Evolutionary conservation across 1,140 invertebrate genomes (phyloP).

Genomic region (Hyles vespertilio): DNA sequence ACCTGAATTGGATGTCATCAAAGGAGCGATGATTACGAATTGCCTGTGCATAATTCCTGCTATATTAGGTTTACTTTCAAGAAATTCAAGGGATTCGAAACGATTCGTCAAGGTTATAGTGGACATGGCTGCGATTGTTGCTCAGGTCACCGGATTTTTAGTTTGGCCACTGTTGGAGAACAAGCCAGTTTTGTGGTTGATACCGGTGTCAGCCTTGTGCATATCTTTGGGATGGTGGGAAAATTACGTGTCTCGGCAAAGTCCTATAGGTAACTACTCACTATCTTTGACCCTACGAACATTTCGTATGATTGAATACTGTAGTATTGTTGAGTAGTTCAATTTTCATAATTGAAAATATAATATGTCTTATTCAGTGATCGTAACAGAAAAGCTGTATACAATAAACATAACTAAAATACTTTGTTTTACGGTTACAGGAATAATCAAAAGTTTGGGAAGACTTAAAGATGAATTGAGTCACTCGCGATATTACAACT

Average conservation of each 20-base stretch:
- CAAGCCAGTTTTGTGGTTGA: constrained; percentile 85
- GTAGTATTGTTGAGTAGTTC: too few species aligned
- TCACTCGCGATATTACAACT: constrained; percentile 89
- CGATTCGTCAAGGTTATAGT: constrained; percentile 87
- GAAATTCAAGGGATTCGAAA: constrained; percentile 87
- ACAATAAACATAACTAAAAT: not conserved
- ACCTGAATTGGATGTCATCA: constrained; percentile 93
- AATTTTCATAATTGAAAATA: too few species aligned
- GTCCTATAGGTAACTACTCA: constrained; percentile 79
- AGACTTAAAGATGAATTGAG: constrained; percentile 89
- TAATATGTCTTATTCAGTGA: too few species aligned
- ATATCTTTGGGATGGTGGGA: constrained; percentile 98
- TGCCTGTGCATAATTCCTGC: constrained; percentile 92
- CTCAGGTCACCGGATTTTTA: constrained; percentile 91
- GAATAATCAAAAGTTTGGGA: constrained; percentile 86
- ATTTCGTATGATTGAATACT: too few species aligned
- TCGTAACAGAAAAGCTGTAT: too few species aligned
- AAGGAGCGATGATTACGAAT: constrained; percentile 95
- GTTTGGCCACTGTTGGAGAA: constrained; percentile 90
- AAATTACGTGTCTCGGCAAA: constrained; percentile 92
- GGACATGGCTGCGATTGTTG: constrained; percentile 87
- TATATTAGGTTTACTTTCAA: constrained; percentile 83
- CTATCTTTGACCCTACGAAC: not conserved
- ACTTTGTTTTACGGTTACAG: constrained; percentile 61
- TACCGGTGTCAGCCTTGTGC: constrained; percentile 88